These are phyloP conservation scores for Pavo muticus DNA, from an alignment of 2,113 vertebrate genomes.

Conservation along the genomic window DNA sequence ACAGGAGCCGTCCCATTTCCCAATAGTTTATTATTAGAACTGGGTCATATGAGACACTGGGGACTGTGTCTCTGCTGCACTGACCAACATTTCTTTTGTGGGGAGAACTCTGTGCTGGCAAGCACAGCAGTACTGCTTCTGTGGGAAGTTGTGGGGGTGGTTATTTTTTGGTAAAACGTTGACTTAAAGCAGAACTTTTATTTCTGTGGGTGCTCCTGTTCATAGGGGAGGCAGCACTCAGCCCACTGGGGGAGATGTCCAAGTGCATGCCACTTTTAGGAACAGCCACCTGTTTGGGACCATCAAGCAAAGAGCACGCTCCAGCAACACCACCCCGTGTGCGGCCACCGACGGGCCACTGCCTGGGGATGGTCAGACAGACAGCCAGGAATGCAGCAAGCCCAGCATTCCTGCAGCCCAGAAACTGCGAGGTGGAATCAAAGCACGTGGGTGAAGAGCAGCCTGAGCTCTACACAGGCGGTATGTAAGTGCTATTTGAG, in stretches of 20 bases:
- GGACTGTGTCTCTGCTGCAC: background rate
- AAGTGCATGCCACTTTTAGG: background rate
- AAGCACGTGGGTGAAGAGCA: slow-evolving; percentile 85
- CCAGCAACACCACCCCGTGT: background rate
- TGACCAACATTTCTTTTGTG: background rate
- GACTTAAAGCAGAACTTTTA: background rate
- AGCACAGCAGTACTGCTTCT: background rate
- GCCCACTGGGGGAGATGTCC: background rate
- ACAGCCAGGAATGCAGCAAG: background rate
- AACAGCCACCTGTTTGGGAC: slow-evolving; percentile 54
- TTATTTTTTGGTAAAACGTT: background rate
- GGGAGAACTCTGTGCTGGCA: background rate
- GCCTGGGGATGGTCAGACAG: background rate
- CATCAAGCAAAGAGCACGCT: slow-evolving; percentile 19
- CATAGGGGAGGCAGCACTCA: background rate
- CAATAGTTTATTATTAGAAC: slow-evolving; percentile 56
- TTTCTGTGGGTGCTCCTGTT: background rate
- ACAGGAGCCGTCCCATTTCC: slow-evolving; percentile 14
- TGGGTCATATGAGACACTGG: slow-evolving; percentile 23
- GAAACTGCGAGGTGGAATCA: slow-evolving; percentile 82
- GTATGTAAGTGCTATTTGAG: slow-evolving; percentile 79
- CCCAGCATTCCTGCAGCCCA: slow-evolving; percentile 66
- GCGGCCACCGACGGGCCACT: background rate
- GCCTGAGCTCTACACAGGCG: slow-evolving; percentile 82
- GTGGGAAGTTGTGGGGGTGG: background rate